Percentiles rank a stretch among this genome's conserved stretches.
Evolutionary conservation across 2,113 vertebrate species (phyloP).

Genomic region (Scolopax mira): DNA sequence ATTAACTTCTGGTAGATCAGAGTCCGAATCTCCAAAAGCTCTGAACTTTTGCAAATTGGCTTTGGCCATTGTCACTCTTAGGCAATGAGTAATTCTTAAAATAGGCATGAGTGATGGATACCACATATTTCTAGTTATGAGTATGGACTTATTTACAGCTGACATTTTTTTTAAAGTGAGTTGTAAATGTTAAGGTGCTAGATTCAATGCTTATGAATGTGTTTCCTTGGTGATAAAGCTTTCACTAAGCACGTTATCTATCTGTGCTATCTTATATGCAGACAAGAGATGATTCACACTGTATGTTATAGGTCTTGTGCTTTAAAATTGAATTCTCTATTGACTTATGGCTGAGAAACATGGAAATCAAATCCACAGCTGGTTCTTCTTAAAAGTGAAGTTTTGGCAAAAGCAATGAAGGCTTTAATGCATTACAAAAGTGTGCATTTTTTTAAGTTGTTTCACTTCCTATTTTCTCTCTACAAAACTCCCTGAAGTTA

Average conservation of each 20-base stretch:
- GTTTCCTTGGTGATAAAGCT: constrained; percentile 78
- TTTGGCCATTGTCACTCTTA: neutral
- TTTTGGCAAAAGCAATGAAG: constrained; percentile 27
- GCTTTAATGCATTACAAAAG: constrained; percentile 4
- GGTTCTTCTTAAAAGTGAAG: constrained; percentile 47
- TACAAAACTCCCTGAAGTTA: constrained; percentile 3
- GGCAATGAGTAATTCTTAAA: constrained; percentile 12
- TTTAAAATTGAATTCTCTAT: constrained; percentile 24
- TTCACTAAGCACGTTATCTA: constrained; percentile 74
- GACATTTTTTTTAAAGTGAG: constrained; percentile 50
- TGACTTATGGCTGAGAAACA: constrained; percentile 2
- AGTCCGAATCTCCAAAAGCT: neutral
- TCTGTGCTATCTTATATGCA: constrained; percentile 46
- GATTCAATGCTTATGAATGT: constrained; percentile 65
- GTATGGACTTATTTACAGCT: constrained; percentile 69
- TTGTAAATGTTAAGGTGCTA: constrained; percentile 55
- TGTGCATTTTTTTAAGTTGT: constrained; percentile 40
- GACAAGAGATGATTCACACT: constrained; percentile 21
- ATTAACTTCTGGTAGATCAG: constrained; percentile 40
- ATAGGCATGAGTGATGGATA: neutral
- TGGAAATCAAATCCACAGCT: constrained; percentile 46
- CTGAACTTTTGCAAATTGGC: constrained; percentile 39
- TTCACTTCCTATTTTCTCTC: constrained; percentile 45
- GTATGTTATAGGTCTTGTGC: neutral
- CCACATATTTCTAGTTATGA: constrained; percentile 32